Conservation (phyloP, 2,113 vertebrate genomes). For the Oxyruncus cristatus region DNA sequence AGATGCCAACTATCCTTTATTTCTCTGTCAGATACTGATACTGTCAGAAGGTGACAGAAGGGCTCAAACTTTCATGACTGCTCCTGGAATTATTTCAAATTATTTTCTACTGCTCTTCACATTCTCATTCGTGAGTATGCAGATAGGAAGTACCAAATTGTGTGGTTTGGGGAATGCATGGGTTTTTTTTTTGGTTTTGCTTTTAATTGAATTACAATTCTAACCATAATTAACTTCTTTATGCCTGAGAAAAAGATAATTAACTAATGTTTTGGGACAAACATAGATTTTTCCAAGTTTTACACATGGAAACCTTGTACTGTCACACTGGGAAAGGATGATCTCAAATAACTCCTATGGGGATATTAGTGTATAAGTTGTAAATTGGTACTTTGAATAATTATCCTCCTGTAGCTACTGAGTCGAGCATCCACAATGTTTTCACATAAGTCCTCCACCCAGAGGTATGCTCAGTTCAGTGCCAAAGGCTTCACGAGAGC, state of each 20-base stretch:
- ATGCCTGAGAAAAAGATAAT: not conserved
- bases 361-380: not conserved
- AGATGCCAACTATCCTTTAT: not conserved
- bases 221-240: not conserved
- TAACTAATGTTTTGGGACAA: not conserved
- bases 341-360: not conserved
- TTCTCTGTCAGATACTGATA: not conserved
- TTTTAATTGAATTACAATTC: not conserved
- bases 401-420: not conserved
- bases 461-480: accelerated
- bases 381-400: not conserved
- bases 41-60: not conserved
- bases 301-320: not conserved
- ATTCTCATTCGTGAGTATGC: not conserved
- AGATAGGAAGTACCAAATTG: not conserved
- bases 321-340: not conserved
- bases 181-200: not conserved
- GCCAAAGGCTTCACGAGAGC: not conserved
- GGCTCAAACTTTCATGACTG: not conserved
- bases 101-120: not conserved
- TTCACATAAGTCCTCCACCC: not conserved
- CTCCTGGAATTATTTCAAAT: not conserved
- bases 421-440: not conserved
- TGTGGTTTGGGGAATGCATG: not conserved
- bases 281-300: not conserved